A percentile compares a stretch with the other conserved stretches of the same genome.
Evolutionary conservation across 1,140 invertebrate genomes (phyloP).

Genomic region (Dermatophagoides farinae): DNA sequence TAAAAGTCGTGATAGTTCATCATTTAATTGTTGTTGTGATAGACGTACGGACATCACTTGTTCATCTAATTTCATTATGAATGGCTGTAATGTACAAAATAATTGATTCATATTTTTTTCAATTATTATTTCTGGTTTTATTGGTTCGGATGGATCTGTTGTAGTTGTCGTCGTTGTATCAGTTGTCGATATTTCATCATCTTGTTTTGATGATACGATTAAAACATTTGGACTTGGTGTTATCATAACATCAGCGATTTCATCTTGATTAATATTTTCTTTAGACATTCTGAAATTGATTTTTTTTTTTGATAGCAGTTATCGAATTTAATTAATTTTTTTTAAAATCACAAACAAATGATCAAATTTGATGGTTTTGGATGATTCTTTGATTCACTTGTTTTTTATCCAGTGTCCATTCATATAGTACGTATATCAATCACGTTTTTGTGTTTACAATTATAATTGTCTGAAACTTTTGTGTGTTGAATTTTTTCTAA

Average conservation of each 20-base stretch:
- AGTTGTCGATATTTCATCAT: neutral
- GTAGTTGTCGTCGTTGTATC: neutral
- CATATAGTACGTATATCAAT: neutral
- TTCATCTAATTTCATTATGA: constrained; percentile 9
- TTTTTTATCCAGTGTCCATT: neutral
- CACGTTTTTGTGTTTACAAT: neutral
- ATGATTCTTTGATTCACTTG: too few relatives aligned
- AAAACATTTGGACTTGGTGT: neutral
- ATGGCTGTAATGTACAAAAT: constrained; percentile 6
- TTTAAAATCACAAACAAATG: too few relatives aligned
- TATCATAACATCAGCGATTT: too few relatives aligned
- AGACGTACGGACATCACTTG: neutral
- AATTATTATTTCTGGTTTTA: neutral
- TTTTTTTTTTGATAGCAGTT: too few relatives aligned
- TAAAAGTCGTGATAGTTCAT: neutral
- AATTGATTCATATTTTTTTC: neutral
- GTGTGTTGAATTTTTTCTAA: neutral
- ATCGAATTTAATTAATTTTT: too few relatives aligned
- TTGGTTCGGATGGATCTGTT: neutral
- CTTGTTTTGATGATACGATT: neutral
- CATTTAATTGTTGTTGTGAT: constrained; percentile 1
- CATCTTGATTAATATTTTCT: too few relatives aligned
- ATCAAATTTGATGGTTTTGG: too few relatives aligned
- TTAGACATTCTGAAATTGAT: too few relatives aligned
- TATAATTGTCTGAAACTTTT: neutral